phyloP scores from a whole-genome alignment of 2,113 vertebrate genomes.

The Budorcas taxicolor region DNA sequence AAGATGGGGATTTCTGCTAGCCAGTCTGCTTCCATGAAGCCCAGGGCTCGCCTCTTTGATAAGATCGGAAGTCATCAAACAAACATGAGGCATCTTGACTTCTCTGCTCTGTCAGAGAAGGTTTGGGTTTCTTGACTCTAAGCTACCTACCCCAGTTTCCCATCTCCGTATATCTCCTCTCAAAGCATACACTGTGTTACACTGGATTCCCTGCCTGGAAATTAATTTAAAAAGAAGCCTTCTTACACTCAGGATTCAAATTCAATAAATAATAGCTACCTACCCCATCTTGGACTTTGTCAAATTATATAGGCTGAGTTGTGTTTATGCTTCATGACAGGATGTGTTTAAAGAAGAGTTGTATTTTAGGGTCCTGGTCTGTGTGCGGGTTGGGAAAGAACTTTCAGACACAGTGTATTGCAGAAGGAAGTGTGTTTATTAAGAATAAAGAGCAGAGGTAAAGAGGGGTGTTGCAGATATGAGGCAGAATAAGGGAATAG shows the following conservation, averaged over 20 bases:
- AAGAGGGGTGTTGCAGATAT: neutral
- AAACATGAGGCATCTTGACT: neutral
- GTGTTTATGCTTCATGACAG: neutral
- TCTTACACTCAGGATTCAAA: neutral
- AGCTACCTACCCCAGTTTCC: neutral
- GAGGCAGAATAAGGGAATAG: neutral
- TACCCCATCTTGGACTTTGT: neutral
- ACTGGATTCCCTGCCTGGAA: neutral
- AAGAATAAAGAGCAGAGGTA: neutral
- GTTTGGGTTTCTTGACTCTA: neutral
- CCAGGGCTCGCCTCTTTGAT: neutral
- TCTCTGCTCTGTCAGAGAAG: neutral
- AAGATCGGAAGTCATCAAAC: neutral
- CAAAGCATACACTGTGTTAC: neutral
- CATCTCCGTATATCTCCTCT: neutral
- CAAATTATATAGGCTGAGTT: neutral
- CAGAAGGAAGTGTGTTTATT: neutral
- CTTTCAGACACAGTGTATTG: neutral
- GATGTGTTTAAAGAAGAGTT: neutral
- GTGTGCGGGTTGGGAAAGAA: neutral
- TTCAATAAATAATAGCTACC: neutral
- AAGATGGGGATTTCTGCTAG: neutral
- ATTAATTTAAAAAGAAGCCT: neutral
- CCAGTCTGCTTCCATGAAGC: neutral
- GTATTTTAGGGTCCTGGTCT: neutral